phyloP scores from a whole-genome alignment of 2,113 vertebrate genomes.

The Uropsilus gracilis region DNA sequence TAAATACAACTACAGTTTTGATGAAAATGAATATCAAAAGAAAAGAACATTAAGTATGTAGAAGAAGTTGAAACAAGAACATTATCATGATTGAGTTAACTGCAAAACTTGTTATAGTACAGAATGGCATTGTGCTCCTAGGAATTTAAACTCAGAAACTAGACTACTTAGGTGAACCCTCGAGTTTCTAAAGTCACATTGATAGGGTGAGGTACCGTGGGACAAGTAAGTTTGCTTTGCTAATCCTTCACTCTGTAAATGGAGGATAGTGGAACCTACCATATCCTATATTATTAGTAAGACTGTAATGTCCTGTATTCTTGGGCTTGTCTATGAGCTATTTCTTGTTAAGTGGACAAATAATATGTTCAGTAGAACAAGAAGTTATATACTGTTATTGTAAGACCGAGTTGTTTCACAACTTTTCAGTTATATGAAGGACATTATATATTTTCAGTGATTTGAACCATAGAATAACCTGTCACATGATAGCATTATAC shows the following conservation, averaged over 20 bases:
- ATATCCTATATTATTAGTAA: neutral
- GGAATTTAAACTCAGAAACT: constrained; percentile 10
- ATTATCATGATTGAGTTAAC: neutral
- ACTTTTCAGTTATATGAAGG: neutral
- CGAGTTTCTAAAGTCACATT: neutral
- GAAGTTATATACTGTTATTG: neutral
- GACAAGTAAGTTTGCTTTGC: neutral
- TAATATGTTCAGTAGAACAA: constrained; percentile 16
- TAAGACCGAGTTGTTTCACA: constrained; percentile 3
- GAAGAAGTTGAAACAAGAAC: neutral
- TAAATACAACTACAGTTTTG: neutral
- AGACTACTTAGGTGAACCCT: neutral
- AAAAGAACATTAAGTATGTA: neutral
- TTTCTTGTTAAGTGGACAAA: neutral
- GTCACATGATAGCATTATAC: neutral
- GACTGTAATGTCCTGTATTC: neutral
- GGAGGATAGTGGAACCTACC: neutral
- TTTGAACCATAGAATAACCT: neutral
- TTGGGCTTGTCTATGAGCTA: neutral
- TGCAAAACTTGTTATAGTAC: neutral
- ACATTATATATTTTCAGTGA: neutral
- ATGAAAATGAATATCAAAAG: constrained; percentile 34
- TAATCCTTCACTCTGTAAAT: neutral
- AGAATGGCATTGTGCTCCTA: neutral
- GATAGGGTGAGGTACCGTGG: neutral